phyloP scores from a whole-genome alignment of 1,140 invertebrate species.

The Apis florea region DNA sequence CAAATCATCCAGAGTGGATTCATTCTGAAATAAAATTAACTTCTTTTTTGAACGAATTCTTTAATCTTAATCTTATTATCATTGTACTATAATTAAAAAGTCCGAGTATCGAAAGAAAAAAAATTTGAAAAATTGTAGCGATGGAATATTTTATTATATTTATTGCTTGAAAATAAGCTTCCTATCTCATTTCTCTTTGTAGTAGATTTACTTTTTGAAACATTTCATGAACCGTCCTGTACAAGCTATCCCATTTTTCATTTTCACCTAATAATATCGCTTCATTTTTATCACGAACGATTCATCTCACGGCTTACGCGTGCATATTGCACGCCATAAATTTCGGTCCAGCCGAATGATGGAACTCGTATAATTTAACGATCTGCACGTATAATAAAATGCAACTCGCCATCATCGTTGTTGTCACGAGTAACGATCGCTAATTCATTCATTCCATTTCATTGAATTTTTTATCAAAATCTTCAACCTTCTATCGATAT shows the following conservation, averaged over 20 bases:
- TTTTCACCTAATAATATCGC: background rate
- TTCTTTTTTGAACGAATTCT: background rate
- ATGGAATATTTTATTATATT: too few relatives aligned
- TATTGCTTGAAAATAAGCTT: too few relatives aligned
- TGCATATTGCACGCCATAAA: background rate
- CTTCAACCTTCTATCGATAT: background rate
- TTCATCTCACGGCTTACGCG: background rate
- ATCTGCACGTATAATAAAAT: background rate
- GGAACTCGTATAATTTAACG: background rate
- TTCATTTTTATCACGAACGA: background rate
- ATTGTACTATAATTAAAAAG: too few relatives aligned
- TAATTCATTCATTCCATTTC: background rate
- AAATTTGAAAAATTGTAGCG: too few relatives aligned
- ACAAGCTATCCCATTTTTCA: background rate
- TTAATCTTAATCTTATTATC: too few relatives aligned
- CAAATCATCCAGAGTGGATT: background rate
- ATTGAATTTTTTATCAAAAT: background rate
- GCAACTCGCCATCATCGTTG: background rate
- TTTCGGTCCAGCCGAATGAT: background rate
- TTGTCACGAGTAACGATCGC: background rate
- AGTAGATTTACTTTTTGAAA: too few relatives aligned
- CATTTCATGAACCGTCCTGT: too few relatives aligned
- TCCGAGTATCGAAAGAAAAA: too few relatives aligned
- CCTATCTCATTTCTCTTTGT: too few relatives aligned
- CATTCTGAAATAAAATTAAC: background rate